Base-by-base conservation (phyloP, 92 coral and sea anemone species). In the Plumapathes pennacea region DNA sequence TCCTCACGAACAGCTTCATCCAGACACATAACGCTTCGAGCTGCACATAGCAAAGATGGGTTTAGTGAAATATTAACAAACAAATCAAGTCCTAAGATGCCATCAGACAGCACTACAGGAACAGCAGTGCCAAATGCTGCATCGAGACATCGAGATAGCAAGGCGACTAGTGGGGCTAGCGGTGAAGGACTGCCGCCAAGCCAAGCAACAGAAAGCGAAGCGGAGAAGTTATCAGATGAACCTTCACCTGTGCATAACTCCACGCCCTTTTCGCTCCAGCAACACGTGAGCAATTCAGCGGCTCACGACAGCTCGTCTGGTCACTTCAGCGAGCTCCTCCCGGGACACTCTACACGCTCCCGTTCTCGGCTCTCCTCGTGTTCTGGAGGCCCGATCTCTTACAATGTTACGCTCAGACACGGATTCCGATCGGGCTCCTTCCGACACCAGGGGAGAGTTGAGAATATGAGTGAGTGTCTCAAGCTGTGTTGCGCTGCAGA, bases 361-460 rank as follows among this genome's bases (percentile, higher is more conserved):
- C 69, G 37, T 19, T 36, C 83, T 62, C 74, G 47, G 46, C 71
- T 89, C 84, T 77, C 98, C 80, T 81, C 98, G 45, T 92, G 98
- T 73, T 88, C 77, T 54, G 77, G 77, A 58, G 80, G 91, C 90
- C 98, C 96, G 96, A 84, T 92, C 96, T 92, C 98, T 92, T 88
- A 92, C 98, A 92, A 92, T 92, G 98, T 88, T 84, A 92, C 98
- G 98, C 98, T 92, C 84, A 86, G 79, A 57, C 74, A 80, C 74
- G 98, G 98, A 73, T 74, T 92, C 77, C 79, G 96, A 85, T 85
- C 98, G 98, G 98, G 98, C 83, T 78, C 81, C 80, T 92, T 88
- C 67, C 81, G 82, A 84, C 90, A 84, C 85, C 96, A 92, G 98
- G 98, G 98, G 98, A 92, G 98, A 94, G 96, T 92, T 72, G 98